A percentile compares a stretch with the other conserved stretches of the same genome.
Evolutionary conservation across 2,888 invertebrate species (phyloP).

Genomic region (Fragum sueziense): DNA sequence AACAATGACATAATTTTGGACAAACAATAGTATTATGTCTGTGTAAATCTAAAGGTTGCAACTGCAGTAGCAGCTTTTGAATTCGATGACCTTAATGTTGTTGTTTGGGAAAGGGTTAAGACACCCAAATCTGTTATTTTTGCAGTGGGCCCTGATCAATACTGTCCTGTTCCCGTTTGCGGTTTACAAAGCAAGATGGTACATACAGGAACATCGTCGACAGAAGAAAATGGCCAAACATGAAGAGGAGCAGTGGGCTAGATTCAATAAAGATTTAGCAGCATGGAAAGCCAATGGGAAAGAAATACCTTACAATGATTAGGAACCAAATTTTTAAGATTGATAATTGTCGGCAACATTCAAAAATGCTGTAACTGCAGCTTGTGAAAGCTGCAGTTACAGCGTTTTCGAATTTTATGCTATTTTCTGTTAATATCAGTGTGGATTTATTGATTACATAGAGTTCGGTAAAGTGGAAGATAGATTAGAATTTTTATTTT

Average conservation of each 20-base stretch:
- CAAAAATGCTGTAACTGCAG: too few relatives aligned
- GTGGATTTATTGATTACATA: neutral
- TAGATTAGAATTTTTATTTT: too few relatives aligned
- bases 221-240: neutral
- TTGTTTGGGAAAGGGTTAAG: neutral
- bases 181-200: neutral
- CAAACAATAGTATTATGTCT: too few relatives aligned
- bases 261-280: constrained; percentile 6
- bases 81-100: neutral
- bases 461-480: neutral
- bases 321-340: too few relatives aligned
- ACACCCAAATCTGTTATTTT: neutral
- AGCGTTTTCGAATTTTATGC: neutral
- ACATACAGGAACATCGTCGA: neutral
- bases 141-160: neutral
- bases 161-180: neutral
- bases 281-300: constrained; percentile 13
- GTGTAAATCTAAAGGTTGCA: too few relatives aligned
- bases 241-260: neutral
- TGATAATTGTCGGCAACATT: too few relatives aligned
- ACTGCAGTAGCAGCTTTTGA: too few relatives aligned
- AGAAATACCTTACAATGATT: constrained; percentile 15
- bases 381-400: too few relatives aligned
- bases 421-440: neutral
- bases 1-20: too few relatives aligned